phyloP scores from a whole-genome alignment of 1,140 invertebrate genomes.

The Matsumurasca onukii region DNA sequence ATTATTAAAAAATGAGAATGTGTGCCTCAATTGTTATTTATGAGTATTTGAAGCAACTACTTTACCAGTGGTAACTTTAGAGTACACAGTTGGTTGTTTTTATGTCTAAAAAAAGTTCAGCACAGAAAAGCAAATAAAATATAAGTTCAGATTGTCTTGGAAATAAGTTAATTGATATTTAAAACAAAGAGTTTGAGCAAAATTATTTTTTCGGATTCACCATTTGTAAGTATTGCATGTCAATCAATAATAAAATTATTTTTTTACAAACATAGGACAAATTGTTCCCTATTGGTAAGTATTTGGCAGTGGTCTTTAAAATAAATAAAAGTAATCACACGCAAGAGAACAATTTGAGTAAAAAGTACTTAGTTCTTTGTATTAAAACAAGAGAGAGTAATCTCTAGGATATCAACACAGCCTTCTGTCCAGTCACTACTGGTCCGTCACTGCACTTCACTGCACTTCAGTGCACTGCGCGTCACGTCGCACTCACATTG shows the following conservation, averaged over 20 bases:
- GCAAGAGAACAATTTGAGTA: conserved; percentile 19
- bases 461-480: background rate
- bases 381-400: conserved; percentile 13
- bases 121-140: too few species aligned
- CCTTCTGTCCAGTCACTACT: background rate
- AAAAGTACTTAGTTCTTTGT: conserved; percentile 23
- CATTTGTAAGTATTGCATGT: background rate
- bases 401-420: conserved; percentile 14
- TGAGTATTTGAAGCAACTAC: too few species aligned
- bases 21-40: too few species aligned
- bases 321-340: background rate
- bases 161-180: too few species aligned
- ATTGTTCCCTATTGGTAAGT: background rate
- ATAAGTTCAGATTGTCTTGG: too few species aligned
- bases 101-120: too few species aligned
- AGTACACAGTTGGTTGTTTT: too few species aligned
- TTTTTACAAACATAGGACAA: background rate
- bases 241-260: background rate
- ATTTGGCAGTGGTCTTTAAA: conserved; percentile 20
- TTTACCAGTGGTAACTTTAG: too few species aligned
- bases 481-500: background rate
- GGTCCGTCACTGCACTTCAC: background rate
- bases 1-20: too few species aligned
- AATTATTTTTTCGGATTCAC: too few species aligned
- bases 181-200: too few species aligned